A percentile compares a stretch with the other conserved stretches of the same genome.
Conservation (phyloP, 2,113 vertebrate genomes). For the Notothenia rossii region DNA sequence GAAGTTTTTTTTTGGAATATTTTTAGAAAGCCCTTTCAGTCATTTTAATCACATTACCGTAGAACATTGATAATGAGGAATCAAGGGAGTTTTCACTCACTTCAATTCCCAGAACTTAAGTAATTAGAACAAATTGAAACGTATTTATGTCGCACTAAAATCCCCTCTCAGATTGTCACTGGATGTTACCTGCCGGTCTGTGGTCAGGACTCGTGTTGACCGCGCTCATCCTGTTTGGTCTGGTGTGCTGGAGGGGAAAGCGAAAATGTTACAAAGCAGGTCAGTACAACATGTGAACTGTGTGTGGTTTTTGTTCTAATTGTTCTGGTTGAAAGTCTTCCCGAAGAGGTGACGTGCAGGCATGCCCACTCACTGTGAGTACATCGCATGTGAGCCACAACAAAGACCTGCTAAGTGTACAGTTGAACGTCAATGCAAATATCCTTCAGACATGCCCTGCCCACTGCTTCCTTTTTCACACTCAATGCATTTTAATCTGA, state of each 20-base stretch:
- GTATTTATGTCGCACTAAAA: conserved; percentile 1
- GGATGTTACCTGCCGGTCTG: conserved; percentile 75
- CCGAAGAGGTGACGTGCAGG: not conserved
- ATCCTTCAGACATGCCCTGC: not conserved
- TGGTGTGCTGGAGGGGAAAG: conserved; percentile 62
- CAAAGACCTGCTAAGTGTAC: conserved; percentile 22
- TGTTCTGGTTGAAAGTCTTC: not conserved
- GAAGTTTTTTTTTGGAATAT: too few species aligned
- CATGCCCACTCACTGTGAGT: conserved; percentile 12
- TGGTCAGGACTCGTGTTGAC: conserved; percentile 77
- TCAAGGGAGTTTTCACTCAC: conserved; percentile 11
- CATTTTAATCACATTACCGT: not conserved
- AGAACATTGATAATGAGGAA: not conserved
- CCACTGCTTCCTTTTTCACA: conserved; percentile 49
- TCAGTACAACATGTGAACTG: conserved; percentile 14
- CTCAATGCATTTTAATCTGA: too few species aligned
- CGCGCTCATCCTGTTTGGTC: conserved; percentile 42
- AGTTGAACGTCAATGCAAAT: conserved; percentile 46
- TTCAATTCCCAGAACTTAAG: conserved; percentile 18
- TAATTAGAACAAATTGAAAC: not conserved
- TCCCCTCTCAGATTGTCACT: conserved; percentile 57
- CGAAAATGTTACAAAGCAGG: conserved; percentile 57
- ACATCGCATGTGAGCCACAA: not conserved
- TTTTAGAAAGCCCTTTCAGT: too few species aligned
- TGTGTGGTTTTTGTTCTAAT: conserved; percentile 10